Conservation (phyloP, 2,888 invertebrate genomes). For the Tyria jacobaeae region DNA sequence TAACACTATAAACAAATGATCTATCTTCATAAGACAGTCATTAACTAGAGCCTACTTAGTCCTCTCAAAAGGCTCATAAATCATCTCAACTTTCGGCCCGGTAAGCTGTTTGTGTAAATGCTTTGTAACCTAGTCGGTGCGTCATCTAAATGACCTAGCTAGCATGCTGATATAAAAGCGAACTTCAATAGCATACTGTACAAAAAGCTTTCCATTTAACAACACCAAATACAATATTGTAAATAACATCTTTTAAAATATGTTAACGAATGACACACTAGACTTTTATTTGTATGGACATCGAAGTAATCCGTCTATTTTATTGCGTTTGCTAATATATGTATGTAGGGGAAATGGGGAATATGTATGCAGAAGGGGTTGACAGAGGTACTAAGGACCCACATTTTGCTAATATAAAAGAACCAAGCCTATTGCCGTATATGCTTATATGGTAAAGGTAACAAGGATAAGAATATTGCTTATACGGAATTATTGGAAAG, state of each 20-base stretch:
- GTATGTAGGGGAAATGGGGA: too few relatives aligned
- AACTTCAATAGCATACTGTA: too few relatives aligned
- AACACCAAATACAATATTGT: slow-evolving; percentile 7
- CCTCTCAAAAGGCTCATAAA: slow-evolving; percentile 27
- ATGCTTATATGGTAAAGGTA: too few relatives aligned
- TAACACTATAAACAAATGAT: not conserved
- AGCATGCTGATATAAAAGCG: not conserved
- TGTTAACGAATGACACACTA: not conserved
- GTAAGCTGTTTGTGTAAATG: slow-evolving; percentile 32
- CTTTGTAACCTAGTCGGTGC: slow-evolving; percentile 28
- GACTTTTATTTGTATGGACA: not conserved
- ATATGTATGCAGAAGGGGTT: too few relatives aligned
- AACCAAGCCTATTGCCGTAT: too few relatives aligned
- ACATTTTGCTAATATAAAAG: too few relatives aligned
- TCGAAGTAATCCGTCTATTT: too few relatives aligned
- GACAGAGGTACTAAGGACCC: too few relatives aligned
- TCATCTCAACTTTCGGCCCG: slow-evolving; percentile 29
- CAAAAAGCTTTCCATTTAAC: slow-evolving; percentile 9
- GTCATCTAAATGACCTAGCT: slow-evolving; percentile 34
- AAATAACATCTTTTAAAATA: slow-evolving; percentile 5
- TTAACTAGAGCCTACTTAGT: slow-evolving; percentile 22
- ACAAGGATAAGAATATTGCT: too few relatives aligned
- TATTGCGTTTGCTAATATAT: too few relatives aligned
- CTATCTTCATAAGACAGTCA: slow-evolving; percentile 16
- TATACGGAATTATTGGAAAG: too few relatives aligned